These are phyloP conservation scores for Puma concolor DNA, from an alignment of 2,113 vertebrate genomes.

Conservation along the genomic window DNA sequence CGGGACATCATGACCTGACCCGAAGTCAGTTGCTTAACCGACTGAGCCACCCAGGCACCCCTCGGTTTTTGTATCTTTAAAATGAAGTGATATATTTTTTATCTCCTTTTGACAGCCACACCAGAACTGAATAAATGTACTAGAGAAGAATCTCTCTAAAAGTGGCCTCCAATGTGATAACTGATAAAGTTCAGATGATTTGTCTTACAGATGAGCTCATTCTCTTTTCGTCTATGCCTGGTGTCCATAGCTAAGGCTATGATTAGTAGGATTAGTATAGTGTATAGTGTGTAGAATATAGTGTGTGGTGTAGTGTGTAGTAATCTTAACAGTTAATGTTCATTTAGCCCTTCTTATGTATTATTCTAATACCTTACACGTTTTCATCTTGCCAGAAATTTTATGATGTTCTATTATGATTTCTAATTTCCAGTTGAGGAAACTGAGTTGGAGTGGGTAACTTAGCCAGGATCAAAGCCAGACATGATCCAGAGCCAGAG, in stretches of 20 bases:
- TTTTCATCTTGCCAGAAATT: neutral
- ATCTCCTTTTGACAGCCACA: neutral
- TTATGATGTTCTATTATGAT: neutral
- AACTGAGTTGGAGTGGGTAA: neutral
- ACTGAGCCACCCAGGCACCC: too few relatives aligned
- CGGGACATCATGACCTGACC: too few relatives aligned
- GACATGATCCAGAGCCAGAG: neutral
- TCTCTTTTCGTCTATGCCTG: neutral
- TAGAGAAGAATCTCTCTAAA: neutral
- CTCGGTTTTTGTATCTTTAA: neutral
- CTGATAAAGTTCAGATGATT: neutral
- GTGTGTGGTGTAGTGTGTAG: neutral
- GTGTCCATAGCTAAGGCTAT: neutral
- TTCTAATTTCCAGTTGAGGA: neutral
- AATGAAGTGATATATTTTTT: neutral
- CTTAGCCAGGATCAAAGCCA: neutral
- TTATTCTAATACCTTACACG: neutral
- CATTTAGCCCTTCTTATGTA: neutral
- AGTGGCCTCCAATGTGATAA: neutral
- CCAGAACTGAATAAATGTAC: neutral
- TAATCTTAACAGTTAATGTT: neutral
- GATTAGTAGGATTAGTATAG: neutral
- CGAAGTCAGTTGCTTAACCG: too few relatives aligned
- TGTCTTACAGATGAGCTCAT: neutral
- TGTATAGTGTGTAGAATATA: too few relatives aligned